phyloP scores from a whole-genome alignment of 2,113 vertebrate species.

The Lepidothrix coronata region DNA sequence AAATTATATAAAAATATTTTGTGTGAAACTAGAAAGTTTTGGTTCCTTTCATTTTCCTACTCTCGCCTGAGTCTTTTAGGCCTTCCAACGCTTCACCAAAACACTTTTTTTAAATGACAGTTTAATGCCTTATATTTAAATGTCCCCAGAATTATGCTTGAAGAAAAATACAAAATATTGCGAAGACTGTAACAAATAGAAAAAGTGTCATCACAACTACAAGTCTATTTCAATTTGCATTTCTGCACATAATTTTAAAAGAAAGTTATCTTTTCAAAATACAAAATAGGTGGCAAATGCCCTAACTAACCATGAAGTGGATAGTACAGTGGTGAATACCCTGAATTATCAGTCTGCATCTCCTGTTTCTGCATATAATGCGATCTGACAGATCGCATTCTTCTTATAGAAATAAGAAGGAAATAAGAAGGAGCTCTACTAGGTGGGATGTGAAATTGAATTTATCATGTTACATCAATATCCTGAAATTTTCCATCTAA shows the following conservation, averaged over 20 bases:
- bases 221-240: slow-evolving; percentile 49
- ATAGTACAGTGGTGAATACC: background rate
- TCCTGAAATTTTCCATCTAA: background rate
- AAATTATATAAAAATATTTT: slow-evolving; percentile 27
- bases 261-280: slow-evolving; percentile 38
- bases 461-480: background rate
- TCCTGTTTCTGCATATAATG: background rate
- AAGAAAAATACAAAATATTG: slow-evolving; percentile 67
- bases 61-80: background rate
- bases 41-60: slow-evolving; percentile 19
- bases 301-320: background rate
- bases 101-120: slow-evolving; percentile 52
- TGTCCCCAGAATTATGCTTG: slow-evolving; percentile 49
- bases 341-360: background rate
- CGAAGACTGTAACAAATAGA: slow-evolving; percentile 36
- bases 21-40: slow-evolving; percentile 38
- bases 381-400: background rate
- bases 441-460: background rate
- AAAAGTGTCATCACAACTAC: slow-evolving; percentile 59
- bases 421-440: background rate
- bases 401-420: too few species aligned
- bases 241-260: slow-evolving; percentile 36
- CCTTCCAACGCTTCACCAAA: slow-evolving; percentile 43
- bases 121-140: slow-evolving; percentile 58
- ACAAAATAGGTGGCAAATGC: background rate